phyloP scores from a whole-genome alignment of 2,797 vertebrate species.

The Denticeps clupeoides region DNA sequence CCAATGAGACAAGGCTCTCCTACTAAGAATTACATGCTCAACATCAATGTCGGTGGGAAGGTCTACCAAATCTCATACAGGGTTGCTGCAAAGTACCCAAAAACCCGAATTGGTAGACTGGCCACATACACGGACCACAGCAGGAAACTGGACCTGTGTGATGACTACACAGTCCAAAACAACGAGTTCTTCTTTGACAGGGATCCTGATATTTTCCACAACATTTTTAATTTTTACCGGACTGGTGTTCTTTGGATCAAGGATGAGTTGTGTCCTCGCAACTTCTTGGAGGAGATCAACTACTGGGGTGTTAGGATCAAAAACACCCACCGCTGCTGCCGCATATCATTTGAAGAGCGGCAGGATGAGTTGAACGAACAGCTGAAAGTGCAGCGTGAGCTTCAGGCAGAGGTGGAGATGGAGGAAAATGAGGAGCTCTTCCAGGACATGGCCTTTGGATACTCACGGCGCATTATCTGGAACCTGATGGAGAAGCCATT shows the following conservation, averaged over 20 bases:
- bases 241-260: slow-evolving; percentile 58
- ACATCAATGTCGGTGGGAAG: slow-evolving; percentile 73
- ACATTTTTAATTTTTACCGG: slow-evolving; percentile 71
- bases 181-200: slow-evolving; percentile 79
- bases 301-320: slow-evolving; percentile 67
- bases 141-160: slow-evolving; percentile 67
- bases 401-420: slow-evolving; percentile 56
- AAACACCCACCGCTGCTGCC: slow-evolving; percentile 58
- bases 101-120: slow-evolving; percentile 70
- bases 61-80: slow-evolving; percentile 58
- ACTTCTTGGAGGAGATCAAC: slow-evolving; percentile 61
- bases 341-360: slow-evolving; percentile 62
- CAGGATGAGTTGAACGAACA: slow-evolving; percentile 58
- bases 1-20: slow-evolving; percentile 12
- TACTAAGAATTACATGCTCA: slow-evolving; percentile 45
- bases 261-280: slow-evolving; percentile 58
- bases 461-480: slow-evolving; percentile 47
- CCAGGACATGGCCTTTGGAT: slow-evolving; percentile 52
- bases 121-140: slow-evolving; percentile 62
- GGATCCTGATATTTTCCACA: slow-evolving; percentile 71
- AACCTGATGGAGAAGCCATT: slow-evolving; percentile 64
- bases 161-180: slow-evolving; percentile 59
- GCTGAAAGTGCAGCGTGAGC: slow-evolving; percentile 57
- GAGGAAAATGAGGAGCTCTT: slow-evolving; percentile 43
- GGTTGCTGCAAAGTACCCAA: slow-evolving; percentile 63